Base-by-base conservation (phyloP, 2,888 invertebrate species). In the Coenonympha glycerion region DNA sequence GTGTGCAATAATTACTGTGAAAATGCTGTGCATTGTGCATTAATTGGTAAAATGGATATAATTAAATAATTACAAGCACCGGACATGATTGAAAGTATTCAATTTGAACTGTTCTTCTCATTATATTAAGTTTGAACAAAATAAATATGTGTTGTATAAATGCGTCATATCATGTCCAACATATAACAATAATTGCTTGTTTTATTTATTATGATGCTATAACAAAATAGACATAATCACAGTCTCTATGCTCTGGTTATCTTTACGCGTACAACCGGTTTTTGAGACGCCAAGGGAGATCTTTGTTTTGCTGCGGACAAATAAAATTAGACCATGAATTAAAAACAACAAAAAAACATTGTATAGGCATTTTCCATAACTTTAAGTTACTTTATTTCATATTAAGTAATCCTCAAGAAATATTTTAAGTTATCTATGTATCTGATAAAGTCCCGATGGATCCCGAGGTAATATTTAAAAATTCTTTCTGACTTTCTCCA, bases 1-100 rank as follows among this genome's bases (percentile, higher is more conserved):
- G 36, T 53, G 34, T 46, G 36, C 45, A 50, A 47, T 53, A 50
- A 50, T 46, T 56, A 47, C 21, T 50, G 57, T 45, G 52, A 52
- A 49, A 52, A 49, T 48, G 40, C 16, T 48, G 34, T 47, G 24
- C 39, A 47, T 28, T 48, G 47, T 52, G 37, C 39, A 48, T 52
- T 50, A 45, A 34, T 41, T 42, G 37, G 8, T 46, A 47, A 52
- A 45, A 41, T 47, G 26, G 31, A 24, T 34, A 11, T 41, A 11
- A 33, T 47, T 45, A 28, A 11, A 31, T 28, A 18, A 2, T 26
- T n/a, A 33, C 3, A n/a, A 21, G 13, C n/a, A 28, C 34, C 24
- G 15, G 49, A 40, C 44, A 49, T 50, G 33, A 36, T 18, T n/a
- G 6, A 18, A n/a, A 19, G 34, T 18, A 19, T 22, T 8, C 3